Conservation (phyloP, 1,140 invertebrate genomes). For the Drosophila varians region DNA sequence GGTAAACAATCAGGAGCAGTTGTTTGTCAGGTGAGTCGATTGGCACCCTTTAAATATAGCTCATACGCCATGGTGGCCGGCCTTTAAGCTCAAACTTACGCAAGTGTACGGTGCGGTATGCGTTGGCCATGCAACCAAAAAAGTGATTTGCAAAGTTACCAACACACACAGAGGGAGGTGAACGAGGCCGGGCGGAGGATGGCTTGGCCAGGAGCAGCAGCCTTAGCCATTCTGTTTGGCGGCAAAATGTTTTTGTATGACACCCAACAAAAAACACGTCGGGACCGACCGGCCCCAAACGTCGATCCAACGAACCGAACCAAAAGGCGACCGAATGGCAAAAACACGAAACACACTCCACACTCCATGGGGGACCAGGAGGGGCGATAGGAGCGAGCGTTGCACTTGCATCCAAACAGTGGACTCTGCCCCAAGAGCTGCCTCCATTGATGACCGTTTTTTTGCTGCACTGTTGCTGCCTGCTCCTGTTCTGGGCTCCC, state of each 20-base stretch:
- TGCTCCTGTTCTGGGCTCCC: slow-evolving; percentile 45
- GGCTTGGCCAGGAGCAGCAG: slow-evolving; percentile 17
- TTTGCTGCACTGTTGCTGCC: slow-evolving; percentile 53
- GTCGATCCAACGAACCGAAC: slow-evolving; percentile 65
- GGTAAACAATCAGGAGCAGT: slow-evolving; percentile 96
- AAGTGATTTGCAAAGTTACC: slow-evolving; percentile 76
- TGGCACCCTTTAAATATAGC: slow-evolving; percentile 47
- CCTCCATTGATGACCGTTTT: slow-evolving; percentile 58
- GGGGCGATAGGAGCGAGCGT: slow-evolving; percentile 28
- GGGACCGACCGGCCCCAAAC: slow-evolving; percentile 54
- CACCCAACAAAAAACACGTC: slow-evolving; percentile 66
- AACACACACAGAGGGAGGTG: slow-evolving; percentile 33
- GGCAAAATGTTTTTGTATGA: slow-evolving; percentile 79
- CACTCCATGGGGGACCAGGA: neutral
- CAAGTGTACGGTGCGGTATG: slow-evolving; percentile 60
- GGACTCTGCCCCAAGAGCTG: slow-evolving; percentile 28
- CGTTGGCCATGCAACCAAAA: slow-evolving; percentile 77
- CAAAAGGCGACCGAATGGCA: slow-evolving; percentile 37
- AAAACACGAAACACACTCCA: slow-evolving; percentile 33
- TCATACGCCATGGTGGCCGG: slow-evolving; percentile 52
- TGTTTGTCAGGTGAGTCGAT: slow-evolving; percentile 93
- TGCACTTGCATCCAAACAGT: slow-evolving; percentile 67
- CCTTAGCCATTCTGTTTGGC: slow-evolving; percentile 78
- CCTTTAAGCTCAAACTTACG: slow-evolving; percentile 71
- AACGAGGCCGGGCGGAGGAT: slow-evolving; percentile 6